These are phyloP conservation scores for Arrhamphus sclerolepis DNA, from an alignment of 2,797 vertebrate genomes.

Conservation along the genomic window DNA sequence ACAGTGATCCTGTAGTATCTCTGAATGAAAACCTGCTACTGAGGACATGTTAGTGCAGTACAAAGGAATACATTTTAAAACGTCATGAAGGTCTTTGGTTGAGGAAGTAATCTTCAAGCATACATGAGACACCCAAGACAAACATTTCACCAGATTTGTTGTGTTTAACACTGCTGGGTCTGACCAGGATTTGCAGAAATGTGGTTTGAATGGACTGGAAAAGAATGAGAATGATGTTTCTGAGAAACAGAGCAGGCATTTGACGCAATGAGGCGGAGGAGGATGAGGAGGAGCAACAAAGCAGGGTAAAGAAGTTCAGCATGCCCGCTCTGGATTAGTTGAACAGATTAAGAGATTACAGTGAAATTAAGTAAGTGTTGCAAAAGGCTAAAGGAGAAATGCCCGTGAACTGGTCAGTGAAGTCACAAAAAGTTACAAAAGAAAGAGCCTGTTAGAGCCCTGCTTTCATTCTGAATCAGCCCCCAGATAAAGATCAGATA, in stretches of 20 bases:
- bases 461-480: constrained; percentile 22
- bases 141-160: constrained; percentile 20
- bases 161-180: constrained; percentile 7
- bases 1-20: constrained; percentile 38
- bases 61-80: constrained; percentile 31
- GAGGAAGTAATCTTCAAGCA: constrained; percentile 50
- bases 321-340: constrained; percentile 78
- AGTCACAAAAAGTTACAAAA: constrained; percentile 32
- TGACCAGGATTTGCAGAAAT: too few relatives aligned
- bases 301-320: constrained; percentile 70
- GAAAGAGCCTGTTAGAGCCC: neutral
- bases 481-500: constrained; percentile 21
- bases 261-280: constrained; percentile 50
- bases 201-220: neutral
- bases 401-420: constrained; percentile 34
- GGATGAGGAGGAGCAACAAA: constrained; percentile 51
- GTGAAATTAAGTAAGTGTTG: constrained; percentile 75
- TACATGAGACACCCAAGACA: constrained; percentile 14
- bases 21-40: constrained; percentile 35
- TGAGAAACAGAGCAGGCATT: constrained; percentile 25
- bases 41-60: constrained; percentile 35
- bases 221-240: constrained; percentile 4
- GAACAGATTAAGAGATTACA: constrained; percentile 84
- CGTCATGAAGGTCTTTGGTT: constrained; percentile 71
- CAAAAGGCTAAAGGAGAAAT: constrained; percentile 58